Percentiles rank a stretch among this genome's conserved stretches.
These are phyloP conservation scores for Azemiops feae DNA, from an alignment of 2,113 vertebrate species.

Conservation along the genomic window DNA sequence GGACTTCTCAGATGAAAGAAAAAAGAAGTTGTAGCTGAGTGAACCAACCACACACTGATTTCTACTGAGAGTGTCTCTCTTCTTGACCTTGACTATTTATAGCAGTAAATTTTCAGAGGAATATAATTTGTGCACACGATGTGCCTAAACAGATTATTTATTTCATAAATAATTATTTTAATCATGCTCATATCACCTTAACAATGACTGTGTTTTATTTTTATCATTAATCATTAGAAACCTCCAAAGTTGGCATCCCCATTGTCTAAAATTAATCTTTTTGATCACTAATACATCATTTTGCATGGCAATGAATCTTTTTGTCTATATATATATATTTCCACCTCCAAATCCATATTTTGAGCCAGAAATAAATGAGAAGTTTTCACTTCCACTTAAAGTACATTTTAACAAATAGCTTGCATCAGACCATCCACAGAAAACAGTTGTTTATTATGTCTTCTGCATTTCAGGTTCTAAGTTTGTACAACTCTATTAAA, in stretches of 20 bases:
- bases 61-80: conserved; percentile 29
- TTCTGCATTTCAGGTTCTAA: conserved; percentile 50
- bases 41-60: conserved; percentile 8
- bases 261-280: conserved; percentile 64
- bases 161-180: conserved; percentile 51
- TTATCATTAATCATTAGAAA: conserved; percentile 55
- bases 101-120: conserved; percentile 40
- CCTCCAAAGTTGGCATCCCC: conserved; percentile 25
- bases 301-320: conserved; percentile 49
- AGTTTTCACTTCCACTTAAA: conserved; percentile 72
- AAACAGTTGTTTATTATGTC: conserved; percentile 58
- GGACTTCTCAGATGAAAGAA: not conserved
- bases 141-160: conserved; percentile 39
- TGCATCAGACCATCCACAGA: conserved; percentile 48
- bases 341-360: conserved; percentile 47
- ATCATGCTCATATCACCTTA: conserved; percentile 38
- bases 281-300: conserved; percentile 54
- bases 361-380: conserved; percentile 80
- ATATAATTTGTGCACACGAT: conserved; percentile 32
- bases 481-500: conserved; percentile 50
- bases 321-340: conserved; percentile 35
- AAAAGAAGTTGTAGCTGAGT: not conserved
- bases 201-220: conserved; percentile 42
- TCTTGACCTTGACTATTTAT: conserved; percentile 37
- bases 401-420: conserved; percentile 76